Evolutionary conservation across 2,797 vertebrate genomes (phyloP), one percentile per base, ranked within the genome.

Genomic region (Cetoscarus ocellatus): DNA sequence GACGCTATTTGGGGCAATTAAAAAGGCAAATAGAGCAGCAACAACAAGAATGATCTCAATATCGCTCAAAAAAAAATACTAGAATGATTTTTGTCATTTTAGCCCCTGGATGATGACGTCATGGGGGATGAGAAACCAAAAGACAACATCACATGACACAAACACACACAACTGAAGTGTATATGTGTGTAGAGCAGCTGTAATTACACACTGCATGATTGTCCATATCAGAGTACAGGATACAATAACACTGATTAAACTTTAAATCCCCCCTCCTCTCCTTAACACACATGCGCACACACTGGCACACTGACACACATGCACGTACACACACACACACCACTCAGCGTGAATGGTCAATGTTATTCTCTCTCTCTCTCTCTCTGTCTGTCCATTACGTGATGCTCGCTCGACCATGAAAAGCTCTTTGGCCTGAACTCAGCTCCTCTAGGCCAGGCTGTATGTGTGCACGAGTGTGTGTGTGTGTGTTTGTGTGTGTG

Each of bases 161-260:
- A 27, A 56, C 59, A 61, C 48, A 39, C 60, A 27, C 52, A 43
- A 10, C 47, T 52, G 40, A 67, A 40, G 49, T 43, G 55, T 62
- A 54, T 47, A 35, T 58, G 51, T 54, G 45, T 50, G 45, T 15
- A 60, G 40, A 82, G 75, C 72, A 80, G 78, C 68, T 86, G 80
- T 90, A 90, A 86, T 90, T 86, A 88, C 81, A 88, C 61, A 86
- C 80, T 67, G 60, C 73, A 59, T 68, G 27, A 27, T 27, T 27
- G 60, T 73, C 76, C 50, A 70, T 87, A 83, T 86, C 84, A 80
- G 52, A 85, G 69, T 73, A 71, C 77, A 64, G 69, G 64, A 61
- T 84, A 66, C 70, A 70, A 63, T 84, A 83, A 79, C 80, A 79
- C 84, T 79, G 84, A 81, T 84, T 86, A 86, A 90, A 88, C 80